A percentile compares a stretch with the other conserved stretches of the same genome.
Conservation (phyloP, 2,113 vertebrate species). For the Thamnaconus septentrionalis region DNA sequence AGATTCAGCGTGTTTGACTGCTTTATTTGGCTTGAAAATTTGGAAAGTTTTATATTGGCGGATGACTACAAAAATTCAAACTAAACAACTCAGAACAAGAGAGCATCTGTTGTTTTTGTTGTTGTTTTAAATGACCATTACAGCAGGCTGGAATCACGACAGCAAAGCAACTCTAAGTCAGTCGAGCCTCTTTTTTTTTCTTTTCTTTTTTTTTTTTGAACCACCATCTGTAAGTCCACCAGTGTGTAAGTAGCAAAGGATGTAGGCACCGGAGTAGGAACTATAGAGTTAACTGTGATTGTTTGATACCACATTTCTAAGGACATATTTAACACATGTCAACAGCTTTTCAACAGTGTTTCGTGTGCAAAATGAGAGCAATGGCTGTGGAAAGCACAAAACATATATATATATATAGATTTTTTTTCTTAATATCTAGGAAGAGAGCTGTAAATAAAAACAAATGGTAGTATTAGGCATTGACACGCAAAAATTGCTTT, state of each 20-base stretch:
- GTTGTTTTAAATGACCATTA: conserved; percentile 61
- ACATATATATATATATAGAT: conserved; percentile 19
- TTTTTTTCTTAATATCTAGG: background rate
- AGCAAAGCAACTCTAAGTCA: conserved; percentile 23
- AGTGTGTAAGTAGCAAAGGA: conserved; percentile 32
- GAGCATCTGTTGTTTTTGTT: background rate
- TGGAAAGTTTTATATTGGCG: conserved; percentile 32
- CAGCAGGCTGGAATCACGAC: conserved; percentile 72
- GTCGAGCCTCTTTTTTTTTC: conserved; percentile 3
- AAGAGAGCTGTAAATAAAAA: conserved; percentile 52
- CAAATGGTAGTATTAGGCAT: conserved; percentile 39
- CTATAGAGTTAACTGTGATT: conserved; percentile 35
- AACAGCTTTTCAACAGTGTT: conserved; percentile 63
- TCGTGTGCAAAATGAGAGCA: conserved; percentile 72
- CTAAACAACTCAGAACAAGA: conserved; percentile 13
- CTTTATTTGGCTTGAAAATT: conserved; percentile 42
- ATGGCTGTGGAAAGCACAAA: conserved; percentile 62
- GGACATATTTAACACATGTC: conserved; percentile 44
- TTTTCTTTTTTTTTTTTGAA: conserved; percentile 10
- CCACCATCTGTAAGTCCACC: conserved; percentile 23
- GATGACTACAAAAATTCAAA: conserved; percentile 21
- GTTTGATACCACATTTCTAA: conserved; percentile 50
- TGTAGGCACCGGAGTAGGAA: conserved; percentile 13
- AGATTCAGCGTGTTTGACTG: conserved; percentile 15
- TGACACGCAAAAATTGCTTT: conserved; percentile 47